Evolutionary conservation across 2,113 vertebrate genomes (phyloP), one percentile per base, ranked within the genome.

Genomic region (Mola mola): DNA sequence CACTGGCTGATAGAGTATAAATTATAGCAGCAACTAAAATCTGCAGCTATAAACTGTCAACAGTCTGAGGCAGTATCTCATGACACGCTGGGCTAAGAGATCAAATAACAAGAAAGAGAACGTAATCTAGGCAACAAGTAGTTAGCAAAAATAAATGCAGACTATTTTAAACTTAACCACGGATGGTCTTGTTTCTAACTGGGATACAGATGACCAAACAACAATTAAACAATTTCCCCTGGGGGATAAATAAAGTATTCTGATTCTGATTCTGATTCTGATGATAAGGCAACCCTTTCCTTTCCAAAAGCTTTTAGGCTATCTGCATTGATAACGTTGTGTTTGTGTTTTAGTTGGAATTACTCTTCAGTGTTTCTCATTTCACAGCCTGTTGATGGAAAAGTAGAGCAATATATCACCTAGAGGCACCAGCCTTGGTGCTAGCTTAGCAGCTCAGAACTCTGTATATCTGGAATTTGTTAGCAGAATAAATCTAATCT

Each of bases 71-170:
- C 46, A n/a, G n/a, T 83, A 81, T 87, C 71, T 65, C 64, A 58
- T 84, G 84, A 89, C 59, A 62, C 29, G 51, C 53, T 72, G 65
- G 79, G 47, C 21, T 48, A 26, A 57, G 63, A 67, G 81, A 78
- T 92, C 83, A 84, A 51, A 76, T 90, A 82, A 90, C 75, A 89
- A 73, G 88, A 88, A 89, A 88, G 88, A 86, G 79, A 92, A 90
- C n/a, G 73, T 90, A 83, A 93, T 84, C 78, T 61, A 60, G 86
- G 88, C 83, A 78, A 84, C 86, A 75, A 72, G 60, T 41, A 67
- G 68, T 75, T 76, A n/a, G 77, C 72, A 69, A 87, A 92, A 89
- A 91, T 91, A 91, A 90, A 87, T 69, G 68, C 66, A n/a, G 59
- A 44, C 67, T 85, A 82, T 93, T 89, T 89, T 88, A 90, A 87